phyloP scores from a whole-genome alignment of 2,888 invertebrate genomes.

The Synanthedon tipuliformis region DNA sequence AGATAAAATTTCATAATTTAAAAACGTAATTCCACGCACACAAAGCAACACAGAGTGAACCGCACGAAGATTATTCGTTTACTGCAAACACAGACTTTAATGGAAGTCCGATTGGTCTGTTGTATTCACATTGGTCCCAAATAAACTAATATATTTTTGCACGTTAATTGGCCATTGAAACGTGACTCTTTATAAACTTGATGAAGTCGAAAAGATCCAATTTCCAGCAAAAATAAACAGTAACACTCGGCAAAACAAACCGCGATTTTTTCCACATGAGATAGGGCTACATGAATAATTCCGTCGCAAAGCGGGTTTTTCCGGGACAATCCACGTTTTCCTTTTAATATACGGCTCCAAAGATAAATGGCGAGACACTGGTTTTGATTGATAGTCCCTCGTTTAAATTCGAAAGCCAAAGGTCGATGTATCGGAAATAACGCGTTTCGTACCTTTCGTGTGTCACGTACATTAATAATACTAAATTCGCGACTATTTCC shows the following conservation, averaged over 20 bases:
- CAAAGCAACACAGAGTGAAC: too few species aligned
- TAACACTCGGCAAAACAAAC: not conserved
- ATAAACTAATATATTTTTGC: too few species aligned
- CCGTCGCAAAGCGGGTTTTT: conserved; percentile 18
- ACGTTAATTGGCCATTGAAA: too few species aligned
- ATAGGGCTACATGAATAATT: conserved; percentile 38
- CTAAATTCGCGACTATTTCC: too few species aligned
- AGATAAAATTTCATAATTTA: too few species aligned
- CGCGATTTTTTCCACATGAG: not conserved
- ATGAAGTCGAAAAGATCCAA: too few species aligned
- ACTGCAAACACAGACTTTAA: too few species aligned
- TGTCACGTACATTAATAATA: not conserved
- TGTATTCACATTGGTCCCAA: too few species aligned
- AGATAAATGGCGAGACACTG: conserved; percentile 59
- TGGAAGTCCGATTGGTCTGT: too few species aligned
- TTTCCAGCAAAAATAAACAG: not conserved
- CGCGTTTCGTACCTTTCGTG: conserved; percentile 3
- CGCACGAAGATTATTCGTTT: too few species aligned
- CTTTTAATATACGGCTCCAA: conserved; percentile 52
- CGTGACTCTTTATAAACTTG: too few species aligned
- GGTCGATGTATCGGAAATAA: conserved; percentile 8
- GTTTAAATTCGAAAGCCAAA: conserved; percentile 33
- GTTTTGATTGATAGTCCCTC: conserved; percentile 50
- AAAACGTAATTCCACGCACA: too few species aligned
- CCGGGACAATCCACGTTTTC: conserved; percentile 21